These are phyloP conservation scores for Hypothenemus hampei DNA, from an alignment of 1,140 invertebrate species.

Conservation along the genomic window DNA sequence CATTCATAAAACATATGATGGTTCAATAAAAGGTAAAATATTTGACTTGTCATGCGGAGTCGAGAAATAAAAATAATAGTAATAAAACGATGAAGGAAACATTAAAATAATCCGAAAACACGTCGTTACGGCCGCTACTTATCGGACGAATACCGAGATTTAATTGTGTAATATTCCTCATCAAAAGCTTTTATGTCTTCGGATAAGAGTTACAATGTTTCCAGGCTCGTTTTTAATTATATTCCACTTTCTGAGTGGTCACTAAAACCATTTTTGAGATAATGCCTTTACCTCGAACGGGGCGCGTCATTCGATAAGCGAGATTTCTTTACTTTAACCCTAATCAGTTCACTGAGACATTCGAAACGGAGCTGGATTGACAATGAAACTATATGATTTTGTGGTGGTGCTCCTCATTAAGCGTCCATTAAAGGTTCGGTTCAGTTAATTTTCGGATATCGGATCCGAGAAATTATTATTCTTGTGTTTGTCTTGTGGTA, in stretches of 20 bases:
- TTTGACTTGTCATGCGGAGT: too few relatives aligned
- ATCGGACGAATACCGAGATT: slow-evolving; percentile 22
- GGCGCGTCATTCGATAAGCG: too few relatives aligned
- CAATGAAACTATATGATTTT: too few relatives aligned
- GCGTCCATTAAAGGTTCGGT: slow-evolving; percentile 7
- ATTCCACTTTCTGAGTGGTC: slow-evolving; percentile 21
- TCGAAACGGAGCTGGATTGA: too few relatives aligned
- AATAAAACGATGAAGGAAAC: too few relatives aligned
- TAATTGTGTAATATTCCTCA: slow-evolving; percentile 26
- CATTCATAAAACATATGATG: too few relatives aligned
- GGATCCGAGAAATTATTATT: slow-evolving; percentile 27
- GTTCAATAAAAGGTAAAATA: too few relatives aligned
- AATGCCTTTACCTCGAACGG: neutral
- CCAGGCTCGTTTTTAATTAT: slow-evolving; percentile 21
- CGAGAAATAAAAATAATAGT: too few relatives aligned
- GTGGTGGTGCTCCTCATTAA: slow-evolving; percentile 9
- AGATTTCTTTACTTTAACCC: too few relatives aligned
- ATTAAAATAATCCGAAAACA: slow-evolving; percentile 23
- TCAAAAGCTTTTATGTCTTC: slow-evolving; percentile 26
- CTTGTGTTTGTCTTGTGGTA: too few relatives aligned
- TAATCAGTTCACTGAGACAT: too few relatives aligned
- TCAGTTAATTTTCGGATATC: slow-evolving; percentile 31
- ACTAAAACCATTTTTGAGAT: slow-evolving; percentile 22
- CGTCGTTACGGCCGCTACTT: slow-evolving; percentile 22
- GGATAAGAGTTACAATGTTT: slow-evolving; percentile 23